Evolutionary conservation across 1,140 invertebrate species (phyloP).

Genomic region (Platorchestia sp.): DNA sequence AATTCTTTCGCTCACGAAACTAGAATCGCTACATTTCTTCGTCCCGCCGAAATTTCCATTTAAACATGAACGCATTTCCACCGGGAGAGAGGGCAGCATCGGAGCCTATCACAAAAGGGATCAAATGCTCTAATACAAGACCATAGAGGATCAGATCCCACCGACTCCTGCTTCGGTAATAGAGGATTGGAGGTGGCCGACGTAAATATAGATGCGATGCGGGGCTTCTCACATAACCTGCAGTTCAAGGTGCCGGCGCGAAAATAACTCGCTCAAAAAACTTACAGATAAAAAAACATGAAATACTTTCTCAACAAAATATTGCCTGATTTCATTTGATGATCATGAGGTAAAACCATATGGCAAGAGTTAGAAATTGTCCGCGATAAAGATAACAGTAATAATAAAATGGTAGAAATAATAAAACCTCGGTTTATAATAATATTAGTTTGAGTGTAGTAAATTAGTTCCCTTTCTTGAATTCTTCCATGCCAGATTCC

Average conservation of each 20-base stretch:
- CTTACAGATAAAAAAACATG: not conserved
- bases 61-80: not conserved
- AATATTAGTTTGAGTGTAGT: too few species aligned
- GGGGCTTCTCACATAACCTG: not conserved
- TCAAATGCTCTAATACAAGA: slow-evolving; percentile 47
- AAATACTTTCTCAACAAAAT: too few species aligned
- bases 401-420: too few species aligned
- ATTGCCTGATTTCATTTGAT: too few species aligned
- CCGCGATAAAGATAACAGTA: too few species aligned
- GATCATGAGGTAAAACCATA: too few species aligned
- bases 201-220: not conserved
- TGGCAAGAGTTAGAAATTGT: too few species aligned
- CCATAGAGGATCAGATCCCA: slow-evolving; percentile 36
- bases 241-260: not conserved
- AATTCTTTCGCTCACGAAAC: not conserved
- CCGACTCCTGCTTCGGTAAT: slow-evolving; percentile 36
- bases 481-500: too few species aligned
- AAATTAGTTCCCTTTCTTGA: too few species aligned
- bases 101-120: slow-evolving; percentile 36
- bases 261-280: not conserved
- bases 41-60: not conserved
- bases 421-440: too few species aligned
- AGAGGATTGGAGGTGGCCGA: not conserved
- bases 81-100: not conserved
- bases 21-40: not conserved